Percentiles rank a stretch among this genome's conserved stretches.
These are phyloP conservation scores for Oreochromis spilurus DNA, from an alignment of 2,113 vertebrate genomes.

Conservation along the genomic window DNA sequence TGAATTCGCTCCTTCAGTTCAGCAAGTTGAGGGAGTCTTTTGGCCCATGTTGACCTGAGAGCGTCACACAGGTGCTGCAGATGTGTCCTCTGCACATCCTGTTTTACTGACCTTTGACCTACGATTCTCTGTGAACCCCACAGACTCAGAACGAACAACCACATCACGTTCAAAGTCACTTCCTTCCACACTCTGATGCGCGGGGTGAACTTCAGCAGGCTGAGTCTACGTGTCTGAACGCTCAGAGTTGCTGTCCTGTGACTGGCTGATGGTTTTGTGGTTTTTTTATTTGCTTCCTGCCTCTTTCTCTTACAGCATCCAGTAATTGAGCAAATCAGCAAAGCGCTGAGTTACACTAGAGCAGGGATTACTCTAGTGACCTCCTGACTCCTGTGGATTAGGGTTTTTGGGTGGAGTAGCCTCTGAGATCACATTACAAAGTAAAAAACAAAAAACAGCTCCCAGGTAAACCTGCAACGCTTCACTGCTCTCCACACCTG, in stretches of 20 bases:
- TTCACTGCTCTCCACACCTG: background rate
- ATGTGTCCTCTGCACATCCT: background rate
- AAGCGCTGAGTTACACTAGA: background rate
- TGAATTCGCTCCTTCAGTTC: background rate
- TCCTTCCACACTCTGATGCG: background rate
- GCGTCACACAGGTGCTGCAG: background rate
- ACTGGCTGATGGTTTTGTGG: background rate
- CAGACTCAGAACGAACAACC: background rate
- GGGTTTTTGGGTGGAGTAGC: background rate
- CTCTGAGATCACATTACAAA: background rate
- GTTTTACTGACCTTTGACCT: background rate
- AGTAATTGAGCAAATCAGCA: background rate
- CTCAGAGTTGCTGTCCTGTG: background rate
- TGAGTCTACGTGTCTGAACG: rapidly evolving
- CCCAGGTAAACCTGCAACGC: background rate
- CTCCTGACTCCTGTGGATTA: background rate
- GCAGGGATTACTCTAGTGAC: background rate
- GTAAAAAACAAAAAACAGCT: background rate
- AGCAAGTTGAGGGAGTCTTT: background rate
- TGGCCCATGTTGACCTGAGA: rapidly evolving
- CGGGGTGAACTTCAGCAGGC: rapidly evolving
- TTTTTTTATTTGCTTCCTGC: background rate
- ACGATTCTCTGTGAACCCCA: background rate
- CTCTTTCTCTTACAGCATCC: background rate
- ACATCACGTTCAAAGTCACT: background rate